Evolutionary conservation across 2,113 vertebrate species (phyloP), one percentile per base, ranked within the genome.

Genomic region (Oreochromis aureus): DNA sequence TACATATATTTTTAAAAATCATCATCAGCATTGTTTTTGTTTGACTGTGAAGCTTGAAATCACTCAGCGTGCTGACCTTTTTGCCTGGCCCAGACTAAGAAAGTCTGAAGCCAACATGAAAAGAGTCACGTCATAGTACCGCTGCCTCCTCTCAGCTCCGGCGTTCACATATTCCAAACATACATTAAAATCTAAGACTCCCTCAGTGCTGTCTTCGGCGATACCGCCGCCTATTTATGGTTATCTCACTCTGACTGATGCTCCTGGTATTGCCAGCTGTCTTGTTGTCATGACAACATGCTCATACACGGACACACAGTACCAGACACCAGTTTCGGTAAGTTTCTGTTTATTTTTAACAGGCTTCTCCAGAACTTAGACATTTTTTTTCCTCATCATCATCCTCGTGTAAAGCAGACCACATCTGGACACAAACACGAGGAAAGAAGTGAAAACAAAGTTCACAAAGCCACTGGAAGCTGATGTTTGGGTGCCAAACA

Each of bases 161-260:
- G 56, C 54, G 39, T 71, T 48, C n/a, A 44, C 61, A 58, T 85
- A 24, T 48, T 48, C 18, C 27, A 73, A 59, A 83, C 19, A 55
- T n/a, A 3, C 48, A 44, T 54, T 87, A 19, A 51, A 53, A 78
- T 34, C 27, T 53, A 8, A 53, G 6, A n/a, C 34, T 78, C 73
- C 27, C 27, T 1, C 83, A 82, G 61, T 81, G 48, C n/a, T 80
- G 85, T 91, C 87, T 84, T 88, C 51, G 87, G 61, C 6, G 2
- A 34, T 51, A 80, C 55, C 56, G 7, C 61, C 22, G 46, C 36
- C 56, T 71, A 55, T 85, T 89, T 80, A 58, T 55, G 56, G 81
- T 89, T 83, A 83, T 93, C 89, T 90, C 54, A 53, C 36, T 86
- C 69, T 71, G 51, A 55, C 41, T 41, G 83, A 87, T 78, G 53